Base-by-base conservation (phyloP, 1,140 invertebrate species). In the Campoletis sonorensis region DNA sequence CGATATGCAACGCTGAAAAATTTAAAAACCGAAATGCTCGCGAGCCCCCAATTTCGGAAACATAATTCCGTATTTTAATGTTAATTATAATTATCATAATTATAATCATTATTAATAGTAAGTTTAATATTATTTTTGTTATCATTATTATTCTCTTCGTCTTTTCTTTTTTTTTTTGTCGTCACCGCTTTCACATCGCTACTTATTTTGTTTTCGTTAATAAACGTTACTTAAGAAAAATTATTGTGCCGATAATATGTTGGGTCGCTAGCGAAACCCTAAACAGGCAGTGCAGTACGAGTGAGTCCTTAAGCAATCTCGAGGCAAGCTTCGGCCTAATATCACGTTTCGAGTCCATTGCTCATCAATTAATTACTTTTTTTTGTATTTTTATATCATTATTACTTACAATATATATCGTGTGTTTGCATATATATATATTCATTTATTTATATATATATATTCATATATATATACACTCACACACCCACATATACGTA, bases 271-370 rank as follows among this genome's bases (percentile, higher is more conserved):
- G 89, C 86, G 88, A 91, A 91, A 92, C 91, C 91, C 91, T 92
- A 92, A 92, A 92, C 88, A 92, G 91, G 91, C 91, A 92, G 91
- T 92, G 91, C 91, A 92, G 86, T 92, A 92, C 87, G 87, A 91
- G 90, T 91, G 91, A 90, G 90, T 92, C 87, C 90, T 92, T 91
- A 92, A 92, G 89, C 91, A 91, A 92, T 91, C 89, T 92, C 89
- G 90, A 92, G 91, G 91, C 91, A 92, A 92, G 90, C 91, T 91
- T 91, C 90, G 90, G 91, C 91, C 91, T 92, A 92, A 92, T 92
- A 92, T 92, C 91, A 92, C 91, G 90, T 90, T 92, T 91, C 87
- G 90, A 91, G 90, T 92, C 88, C 90, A 90, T 90, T 90, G 89
- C 91, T 92, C 90, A 87, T 92, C 85, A 84, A 86, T 88, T 89